Evolutionary conservation across 2,888 invertebrate genomes (phyloP), one percentile per base, ranked within the genome.

Genomic region (Mimas tiliae): DNA sequence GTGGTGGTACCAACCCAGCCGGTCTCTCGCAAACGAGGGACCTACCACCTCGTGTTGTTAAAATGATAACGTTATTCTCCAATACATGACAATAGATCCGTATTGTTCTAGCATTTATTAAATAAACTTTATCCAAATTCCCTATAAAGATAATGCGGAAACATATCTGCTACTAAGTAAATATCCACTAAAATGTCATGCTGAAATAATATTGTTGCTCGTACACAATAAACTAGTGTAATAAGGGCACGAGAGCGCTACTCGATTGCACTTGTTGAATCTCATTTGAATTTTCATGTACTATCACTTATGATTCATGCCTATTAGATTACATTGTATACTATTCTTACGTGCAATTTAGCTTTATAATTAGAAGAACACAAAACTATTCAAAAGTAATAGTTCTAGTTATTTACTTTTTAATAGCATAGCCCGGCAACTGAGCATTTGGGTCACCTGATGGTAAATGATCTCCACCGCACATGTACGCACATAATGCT

Each of bases 231-330:
- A 66, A 62, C 53, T 45, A 45, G 27, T 53, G 42, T 62, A 63
- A 63, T 62, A 51, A 63, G 63, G 52, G 34, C 48, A 63, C 33
- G 19, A 53, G 42, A 58, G 19, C 65, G 55, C 47, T 63, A 63
- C 45, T 62, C 48, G 19, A 21, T 45, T 62, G 62, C 58, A 65
- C 65, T 63, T 52, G 66, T 66, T 63, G 63, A 66, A 66, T 66
- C 66, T 66, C 66, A 55, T 66, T 66, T 66, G 65, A 65, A 65
- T 65, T 58, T 48, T 58, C 58, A 58, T 65, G 58, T 58, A 11
- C 8, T 16, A 14, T 52, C 64, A 53, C 52, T 52, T 52, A 52
- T 52, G 42, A 65, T 48, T 58, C 48, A 58, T 47, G 58, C 34
- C 55, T 65, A 65, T 65, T 65, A 38, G 55, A 27, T 38, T n/a